Base-by-base conservation (phyloP, 2,113 vertebrate genomes). In the Manacus vitellinus region DNA sequence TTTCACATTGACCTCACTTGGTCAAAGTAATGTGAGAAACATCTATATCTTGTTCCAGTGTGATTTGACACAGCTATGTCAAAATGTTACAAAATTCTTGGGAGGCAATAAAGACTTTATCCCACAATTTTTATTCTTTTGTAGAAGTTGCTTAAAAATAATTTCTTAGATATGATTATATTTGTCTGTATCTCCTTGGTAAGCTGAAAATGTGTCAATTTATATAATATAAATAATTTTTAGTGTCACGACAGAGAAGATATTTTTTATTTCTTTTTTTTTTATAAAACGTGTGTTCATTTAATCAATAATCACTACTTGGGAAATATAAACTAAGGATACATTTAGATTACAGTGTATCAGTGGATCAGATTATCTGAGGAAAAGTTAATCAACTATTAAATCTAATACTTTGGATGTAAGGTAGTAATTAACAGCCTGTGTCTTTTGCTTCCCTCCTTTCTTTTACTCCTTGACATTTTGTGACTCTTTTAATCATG, bases 381-480 rank as follows among this genome's bases (percentile, higher is more conserved):
- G 78, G 37, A 71, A 84, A 77, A 71, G 22, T 61, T 91, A 71
- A 94, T 74, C 37, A 76, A 52, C 54, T 66, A 58, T 77, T 92
- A 89, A 71, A 91, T 78, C 23, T 75, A 89, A 87, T 56, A 72
- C 13, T 81, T 81, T 19, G 8, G 6, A 37, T 85, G 14, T 68
- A 75, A 89, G 78, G 25, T 1, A 1, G 2, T 49, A 59, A 91
- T 92, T 89, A 91, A 8, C 14, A 86, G 9, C 7, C 35, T 4
- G 1, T 71, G 37, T 59, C 61, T 86, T 79, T 67, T 76, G 1
- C 6, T 85, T 73, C 19, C 13, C 2, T 76, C 22, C 5, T 89
- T 92, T 77, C 46, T 80, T 91, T 92, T 56, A 75, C 11, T 85
- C 6, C n/a, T 75, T 94, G 77, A 82, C 58, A 87, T 95, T 91